phyloP scores from a whole-genome alignment of 2,888 invertebrate genomes.

The Actias luna region DNA sequence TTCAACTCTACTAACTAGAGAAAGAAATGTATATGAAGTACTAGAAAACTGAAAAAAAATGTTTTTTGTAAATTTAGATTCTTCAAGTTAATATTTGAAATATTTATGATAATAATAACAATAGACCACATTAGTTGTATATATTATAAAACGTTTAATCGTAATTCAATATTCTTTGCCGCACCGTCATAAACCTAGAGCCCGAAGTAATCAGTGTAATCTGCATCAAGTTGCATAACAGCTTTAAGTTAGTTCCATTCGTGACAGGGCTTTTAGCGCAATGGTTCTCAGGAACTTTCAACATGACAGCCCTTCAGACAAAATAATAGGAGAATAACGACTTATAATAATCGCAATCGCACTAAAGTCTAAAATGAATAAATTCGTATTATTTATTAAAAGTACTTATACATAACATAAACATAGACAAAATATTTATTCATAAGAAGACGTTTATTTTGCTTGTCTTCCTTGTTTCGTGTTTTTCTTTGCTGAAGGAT shows the following conservation, averaged over 20 bases:
- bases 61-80: too few relatives aligned
- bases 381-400: background rate
- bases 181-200: conserved; percentile 61
- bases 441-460: background rate
- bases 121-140: background rate
- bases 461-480: too few relatives aligned
- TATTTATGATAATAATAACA: background rate
- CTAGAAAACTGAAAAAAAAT: too few relatives aligned
- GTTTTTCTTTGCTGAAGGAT: too few relatives aligned
- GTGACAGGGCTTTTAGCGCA: conserved; percentile 61
- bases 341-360: background rate
- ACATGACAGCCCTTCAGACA: conserved; percentile 34
- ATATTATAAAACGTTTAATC: conserved; percentile 13
- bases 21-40: too few relatives aligned
- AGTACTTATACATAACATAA: background rate
- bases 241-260: conserved; percentile 48
- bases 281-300: conserved; percentile 64
- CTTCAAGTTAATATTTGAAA: background rate
- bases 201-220: conserved; percentile 55
- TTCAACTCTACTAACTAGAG: too few relatives aligned
- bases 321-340: background rate
- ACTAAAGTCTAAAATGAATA: background rate
- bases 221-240: conserved; percentile 56
- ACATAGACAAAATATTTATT: background rate
- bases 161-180: conserved; percentile 37